Percentiles rank a stretch among this genome's conserved stretches.
Evolutionary conservation across 1,140 invertebrate species (phyloP).

Genomic region (Nasonia longicornis): DNA sequence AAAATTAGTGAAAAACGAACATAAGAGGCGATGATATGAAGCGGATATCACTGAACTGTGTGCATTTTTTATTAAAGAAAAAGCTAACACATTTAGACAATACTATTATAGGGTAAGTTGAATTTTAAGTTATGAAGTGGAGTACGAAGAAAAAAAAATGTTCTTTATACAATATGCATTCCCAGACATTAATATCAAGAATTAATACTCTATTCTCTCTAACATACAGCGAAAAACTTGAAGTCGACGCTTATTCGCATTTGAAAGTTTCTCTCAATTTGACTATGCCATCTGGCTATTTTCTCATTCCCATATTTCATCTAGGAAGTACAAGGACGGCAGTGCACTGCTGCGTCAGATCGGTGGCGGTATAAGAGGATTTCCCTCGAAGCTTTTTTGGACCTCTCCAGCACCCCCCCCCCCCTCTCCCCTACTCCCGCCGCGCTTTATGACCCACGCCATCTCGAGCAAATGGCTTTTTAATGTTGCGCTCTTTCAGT

Average conservation of each 20-base stretch:
- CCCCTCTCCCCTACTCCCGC: neutral
- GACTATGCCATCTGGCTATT: constrained; percentile 23
- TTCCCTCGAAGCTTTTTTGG: constrained; percentile 2
- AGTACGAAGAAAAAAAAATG: no score
- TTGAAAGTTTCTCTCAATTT: constrained; percentile 16
- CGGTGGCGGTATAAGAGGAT: constrained; percentile 14
- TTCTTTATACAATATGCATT: no score
- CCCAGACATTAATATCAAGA: neutral
- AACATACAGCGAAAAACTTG: neutral
- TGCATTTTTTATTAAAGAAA: no score
- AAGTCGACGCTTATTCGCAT: neutral
- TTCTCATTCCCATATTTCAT: constrained; percentile 24
- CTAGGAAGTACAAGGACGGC: neutral
- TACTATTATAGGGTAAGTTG: no score
- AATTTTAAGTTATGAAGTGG: no score
- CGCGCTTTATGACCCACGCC: neutral
- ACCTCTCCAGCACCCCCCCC: no score
- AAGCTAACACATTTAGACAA: no score
- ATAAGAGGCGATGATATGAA: no score
- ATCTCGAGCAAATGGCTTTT: constrained; percentile 40
- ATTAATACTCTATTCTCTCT: neutral
- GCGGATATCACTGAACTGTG: no score
- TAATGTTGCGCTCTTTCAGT: constrained; percentile 25
- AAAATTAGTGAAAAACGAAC: no score
- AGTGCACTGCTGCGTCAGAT: neutral